Conservation (phyloP, 2,113 vertebrate genomes). For the Columba livia region DNA sequence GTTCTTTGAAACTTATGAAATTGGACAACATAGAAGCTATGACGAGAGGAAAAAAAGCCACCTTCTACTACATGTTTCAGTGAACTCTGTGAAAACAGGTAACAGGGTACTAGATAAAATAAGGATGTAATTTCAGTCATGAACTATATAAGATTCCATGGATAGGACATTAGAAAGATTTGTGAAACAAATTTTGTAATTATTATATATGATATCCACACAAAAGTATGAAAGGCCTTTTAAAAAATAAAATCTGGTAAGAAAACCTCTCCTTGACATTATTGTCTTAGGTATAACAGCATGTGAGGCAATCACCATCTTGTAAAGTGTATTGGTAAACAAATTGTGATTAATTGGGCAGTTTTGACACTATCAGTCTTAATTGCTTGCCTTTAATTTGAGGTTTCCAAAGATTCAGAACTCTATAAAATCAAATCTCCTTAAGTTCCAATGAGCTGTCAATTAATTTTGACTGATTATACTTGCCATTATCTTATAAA, state of each 20-base stretch:
- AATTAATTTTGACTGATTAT: conserved; percentile 70
- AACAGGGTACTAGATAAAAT: neutral
- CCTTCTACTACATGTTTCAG: neutral
- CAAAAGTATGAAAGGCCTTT: fast-evolving
- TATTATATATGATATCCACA: neutral
- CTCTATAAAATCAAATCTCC: conserved; percentile 41
- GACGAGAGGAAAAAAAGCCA: neutral
- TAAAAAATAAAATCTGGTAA: neutral
- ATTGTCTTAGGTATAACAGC: neutral
- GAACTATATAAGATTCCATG: neutral
- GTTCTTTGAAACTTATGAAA: neutral
- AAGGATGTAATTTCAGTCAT: neutral
- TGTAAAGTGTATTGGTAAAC: neutral
- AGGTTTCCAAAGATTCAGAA: conserved; percentile 31
- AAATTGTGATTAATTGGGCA: conserved; percentile 38
- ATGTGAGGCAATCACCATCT: neutral
- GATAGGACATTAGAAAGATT: neutral
- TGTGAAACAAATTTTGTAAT: neutral
- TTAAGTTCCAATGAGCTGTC: conserved; percentile 51
- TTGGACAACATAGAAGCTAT: neutral
- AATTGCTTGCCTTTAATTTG: conserved; percentile 45
- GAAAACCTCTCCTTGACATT: neutral
- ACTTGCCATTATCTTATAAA: conserved; percentile 4
- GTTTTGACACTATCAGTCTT: neutral
- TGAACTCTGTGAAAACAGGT: neutral